Evolutionary conservation across 2,113 vertebrate species (phyloP).

Genomic region (Rhinoptilus africanus): DNA sequence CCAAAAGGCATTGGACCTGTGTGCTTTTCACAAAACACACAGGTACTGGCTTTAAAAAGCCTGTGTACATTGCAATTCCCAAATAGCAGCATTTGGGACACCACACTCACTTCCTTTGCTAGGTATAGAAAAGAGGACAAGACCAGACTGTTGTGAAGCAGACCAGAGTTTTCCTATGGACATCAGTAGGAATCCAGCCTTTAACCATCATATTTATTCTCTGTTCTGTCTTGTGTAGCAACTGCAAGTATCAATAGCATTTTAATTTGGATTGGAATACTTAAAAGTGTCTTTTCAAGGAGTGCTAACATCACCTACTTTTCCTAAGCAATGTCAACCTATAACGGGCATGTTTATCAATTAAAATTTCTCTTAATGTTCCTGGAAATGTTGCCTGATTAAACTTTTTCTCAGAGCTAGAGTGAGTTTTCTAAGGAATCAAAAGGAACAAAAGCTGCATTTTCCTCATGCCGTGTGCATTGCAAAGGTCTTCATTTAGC

Average conservation of each 20-base stretch:
- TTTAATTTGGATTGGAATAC: background rate
- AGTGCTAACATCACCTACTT: background rate
- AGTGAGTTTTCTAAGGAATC: background rate
- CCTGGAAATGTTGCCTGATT: background rate
- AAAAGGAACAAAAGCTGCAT: background rate
- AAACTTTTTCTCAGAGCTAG: background rate
- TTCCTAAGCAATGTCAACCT: background rate
- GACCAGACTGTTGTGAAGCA: background rate
- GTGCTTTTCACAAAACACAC: background rate
- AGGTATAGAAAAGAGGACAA: background rate
- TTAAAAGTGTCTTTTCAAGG: background rate
- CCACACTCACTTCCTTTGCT: background rate
- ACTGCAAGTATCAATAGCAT: background rate
- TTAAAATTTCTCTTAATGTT: background rate
- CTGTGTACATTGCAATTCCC: background rate
- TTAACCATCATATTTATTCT: background rate
- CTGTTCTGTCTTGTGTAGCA: background rate
- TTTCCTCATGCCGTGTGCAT: background rate
- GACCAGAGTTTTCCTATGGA: background rate
- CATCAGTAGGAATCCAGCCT: background rate
- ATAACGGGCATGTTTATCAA: background rate
- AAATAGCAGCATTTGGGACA: background rate
- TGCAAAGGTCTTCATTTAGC: background rate
- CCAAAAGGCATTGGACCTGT: background rate
- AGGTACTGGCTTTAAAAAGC: background rate